phyloP scores from a whole-genome alignment of 1,140 invertebrate species.

The Epicauta chinensis region DNA sequence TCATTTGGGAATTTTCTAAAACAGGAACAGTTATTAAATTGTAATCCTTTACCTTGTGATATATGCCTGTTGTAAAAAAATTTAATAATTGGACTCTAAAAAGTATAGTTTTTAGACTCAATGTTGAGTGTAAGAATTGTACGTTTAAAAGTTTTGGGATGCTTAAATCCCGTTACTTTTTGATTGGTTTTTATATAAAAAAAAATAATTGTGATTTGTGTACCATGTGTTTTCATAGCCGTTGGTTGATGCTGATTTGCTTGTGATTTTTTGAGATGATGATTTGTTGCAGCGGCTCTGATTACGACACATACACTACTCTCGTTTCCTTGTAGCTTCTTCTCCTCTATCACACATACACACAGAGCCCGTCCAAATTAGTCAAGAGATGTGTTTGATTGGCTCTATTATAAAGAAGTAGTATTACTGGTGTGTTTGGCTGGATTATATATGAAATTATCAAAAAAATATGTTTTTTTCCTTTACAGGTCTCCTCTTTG shows the following conservation, averaged over 20 bases:
- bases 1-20: conserved; percentile 6
- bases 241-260: conserved; percentile 29
- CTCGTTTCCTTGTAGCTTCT: conserved; percentile 33
- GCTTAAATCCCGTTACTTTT: too few species aligned
- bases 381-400: conserved; percentile 22
- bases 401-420: conserved; percentile 23
- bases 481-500: conserved; percentile 83
- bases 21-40: conserved; percentile 20
- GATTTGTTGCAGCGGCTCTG: conserved; percentile 43
- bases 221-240: conserved; percentile 42
- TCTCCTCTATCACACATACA: too few species aligned
- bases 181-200: too few species aligned
- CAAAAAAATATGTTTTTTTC: conserved; percentile 40
- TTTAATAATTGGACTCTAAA: too few species aligned
- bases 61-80: not conserved
- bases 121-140: too few species aligned
- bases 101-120: too few species aligned
- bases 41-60: conserved; percentile 14
- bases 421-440: conserved; percentile 35
- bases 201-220: too few species aligned
- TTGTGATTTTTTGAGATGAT: too few species aligned
- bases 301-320: conserved; percentile 40
- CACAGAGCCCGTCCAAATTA: conserved; percentile 36
- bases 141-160: not conserved
- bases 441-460: conserved; percentile 26